Evolutionary conservation across 2,888 invertebrate genomes (phyloP).

Genomic region (Tiphia femorata): DNA sequence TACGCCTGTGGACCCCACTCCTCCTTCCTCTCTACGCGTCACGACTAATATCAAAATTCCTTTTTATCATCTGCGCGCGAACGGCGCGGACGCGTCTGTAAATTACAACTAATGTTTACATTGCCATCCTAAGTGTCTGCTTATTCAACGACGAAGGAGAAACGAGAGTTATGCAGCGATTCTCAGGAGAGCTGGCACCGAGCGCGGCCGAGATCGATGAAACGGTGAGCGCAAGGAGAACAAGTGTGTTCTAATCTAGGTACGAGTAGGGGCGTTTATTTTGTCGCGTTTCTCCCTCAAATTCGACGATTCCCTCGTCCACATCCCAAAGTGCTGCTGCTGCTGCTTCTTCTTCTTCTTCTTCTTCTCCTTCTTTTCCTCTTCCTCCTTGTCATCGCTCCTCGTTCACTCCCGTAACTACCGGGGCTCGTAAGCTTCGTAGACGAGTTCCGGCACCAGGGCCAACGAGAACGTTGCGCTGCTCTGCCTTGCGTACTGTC

Average conservation of each 20-base stretch:
- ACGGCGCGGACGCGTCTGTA: no score
- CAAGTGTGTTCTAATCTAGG: not conserved
- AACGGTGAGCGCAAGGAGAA: not conserved
- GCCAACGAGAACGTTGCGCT: conserved; percentile 59
- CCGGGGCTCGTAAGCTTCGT: conserved; percentile 63
- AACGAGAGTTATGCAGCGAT: no score
- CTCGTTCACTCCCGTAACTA: conserved; percentile 39
- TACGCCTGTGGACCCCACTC: no score
- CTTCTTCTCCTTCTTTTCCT: not conserved
- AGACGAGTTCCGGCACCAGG: conserved; percentile 65
- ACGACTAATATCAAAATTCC: no score
- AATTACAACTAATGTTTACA: no score
- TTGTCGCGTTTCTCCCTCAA: conserved; percentile 12
- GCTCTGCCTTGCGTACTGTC: conserved; percentile 57
- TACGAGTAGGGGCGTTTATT: conserved; percentile 7
- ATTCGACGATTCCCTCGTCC: conserved; percentile 34
- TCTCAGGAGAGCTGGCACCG: no score
- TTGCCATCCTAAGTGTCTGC: no score
- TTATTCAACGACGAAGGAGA: no score
- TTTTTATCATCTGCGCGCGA: no score
- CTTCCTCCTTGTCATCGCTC: not conserved
- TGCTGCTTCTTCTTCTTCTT: no score
- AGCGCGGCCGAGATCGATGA: not conserved
- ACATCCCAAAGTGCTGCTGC: not conserved
- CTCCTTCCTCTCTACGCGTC: no score